These are phyloP conservation scores for Progne subis DNA, from an alignment of 2,113 vertebrate species.

Conservation along the genomic window DNA sequence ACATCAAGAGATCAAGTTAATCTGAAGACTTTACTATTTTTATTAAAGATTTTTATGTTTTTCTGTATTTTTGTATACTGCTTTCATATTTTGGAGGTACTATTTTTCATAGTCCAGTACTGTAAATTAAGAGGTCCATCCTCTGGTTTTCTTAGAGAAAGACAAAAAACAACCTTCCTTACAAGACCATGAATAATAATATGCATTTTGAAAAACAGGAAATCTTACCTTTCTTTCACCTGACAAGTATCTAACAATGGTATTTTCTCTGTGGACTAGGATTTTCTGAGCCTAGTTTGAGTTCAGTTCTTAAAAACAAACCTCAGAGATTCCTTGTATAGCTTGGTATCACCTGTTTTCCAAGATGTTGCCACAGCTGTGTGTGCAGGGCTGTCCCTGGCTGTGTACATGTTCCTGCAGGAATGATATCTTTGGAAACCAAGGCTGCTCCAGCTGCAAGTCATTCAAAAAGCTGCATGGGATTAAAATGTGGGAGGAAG, in stretches of 20 bases:
- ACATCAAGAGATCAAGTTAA: background rate
- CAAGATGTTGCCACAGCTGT: background rate
- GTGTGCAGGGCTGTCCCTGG: background rate
- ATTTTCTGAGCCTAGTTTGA: background rate
- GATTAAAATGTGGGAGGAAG: background rate
- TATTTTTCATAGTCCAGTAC: background rate
- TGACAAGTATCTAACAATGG: background rate
- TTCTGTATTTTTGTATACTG: slow-evolving; percentile 28
- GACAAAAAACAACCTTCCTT: background rate
- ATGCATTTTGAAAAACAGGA: background rate
- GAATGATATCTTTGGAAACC: background rate
- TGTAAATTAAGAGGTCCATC: background rate
- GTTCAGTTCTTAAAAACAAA: background rate
- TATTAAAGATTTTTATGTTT: slow-evolving; percentile 6
- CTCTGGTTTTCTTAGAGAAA: background rate
- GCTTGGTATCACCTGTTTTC: background rate
- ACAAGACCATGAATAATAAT: background rate
- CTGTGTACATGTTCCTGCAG: background rate
- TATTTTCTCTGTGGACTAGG: background rate
- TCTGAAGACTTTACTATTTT: background rate
- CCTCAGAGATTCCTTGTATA: background rate
- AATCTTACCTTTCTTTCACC: background rate
- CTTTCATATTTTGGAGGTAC: background rate
- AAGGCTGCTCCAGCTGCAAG: background rate
- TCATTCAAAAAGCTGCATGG: background rate